phyloP scores from a whole-genome alignment of 2,888 invertebrate genomes.

The Rhodophaea formosa region DNA sequence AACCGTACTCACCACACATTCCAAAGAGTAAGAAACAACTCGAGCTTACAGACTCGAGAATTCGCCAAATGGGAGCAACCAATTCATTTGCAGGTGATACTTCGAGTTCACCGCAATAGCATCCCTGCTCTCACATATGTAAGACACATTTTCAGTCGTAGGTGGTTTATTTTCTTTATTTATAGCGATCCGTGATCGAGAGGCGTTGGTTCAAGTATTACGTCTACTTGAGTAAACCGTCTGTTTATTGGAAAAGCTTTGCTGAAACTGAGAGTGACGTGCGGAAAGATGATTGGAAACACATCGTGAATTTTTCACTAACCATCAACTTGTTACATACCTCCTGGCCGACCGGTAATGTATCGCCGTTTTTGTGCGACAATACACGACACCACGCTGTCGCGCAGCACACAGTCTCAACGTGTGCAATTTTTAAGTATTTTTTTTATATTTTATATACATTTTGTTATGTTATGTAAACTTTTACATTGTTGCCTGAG shows the following conservation, averaged over 20 bases:
- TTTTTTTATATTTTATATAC: too few species aligned
- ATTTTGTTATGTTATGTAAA: too few species aligned
- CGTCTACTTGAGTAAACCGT: conserved; percentile 22
- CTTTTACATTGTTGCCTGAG: too few species aligned
- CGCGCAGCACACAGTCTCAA: too few species aligned
- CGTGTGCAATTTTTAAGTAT: too few species aligned
- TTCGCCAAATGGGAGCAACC: conserved; percentile 28
- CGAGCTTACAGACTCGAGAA: conserved; percentile 21
- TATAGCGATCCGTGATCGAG: conserved; percentile 22
- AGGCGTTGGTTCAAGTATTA: conserved; percentile 22
- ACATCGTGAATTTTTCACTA: too few species aligned
- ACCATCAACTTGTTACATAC: too few species aligned
- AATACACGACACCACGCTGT: too few species aligned
- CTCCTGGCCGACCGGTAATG: too few species aligned
- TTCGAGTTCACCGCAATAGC: background rate
- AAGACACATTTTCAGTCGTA: conserved; percentile 14
- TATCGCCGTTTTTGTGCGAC: too few species aligned
- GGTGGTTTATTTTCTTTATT: conserved; percentile 21
- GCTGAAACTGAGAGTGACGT: conserved; percentile 10
- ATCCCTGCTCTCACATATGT: background rate
- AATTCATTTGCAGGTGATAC: conserved; percentile 26
- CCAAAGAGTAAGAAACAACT: conserved; percentile 16
- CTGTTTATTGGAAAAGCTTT: conserved; percentile 14
- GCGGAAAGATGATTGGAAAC: background rate
- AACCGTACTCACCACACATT: conserved; percentile 14